Evolutionary conservation across 2,888 invertebrate genomes (phyloP).

Genomic region (Parthenolecanium corni): DNA sequence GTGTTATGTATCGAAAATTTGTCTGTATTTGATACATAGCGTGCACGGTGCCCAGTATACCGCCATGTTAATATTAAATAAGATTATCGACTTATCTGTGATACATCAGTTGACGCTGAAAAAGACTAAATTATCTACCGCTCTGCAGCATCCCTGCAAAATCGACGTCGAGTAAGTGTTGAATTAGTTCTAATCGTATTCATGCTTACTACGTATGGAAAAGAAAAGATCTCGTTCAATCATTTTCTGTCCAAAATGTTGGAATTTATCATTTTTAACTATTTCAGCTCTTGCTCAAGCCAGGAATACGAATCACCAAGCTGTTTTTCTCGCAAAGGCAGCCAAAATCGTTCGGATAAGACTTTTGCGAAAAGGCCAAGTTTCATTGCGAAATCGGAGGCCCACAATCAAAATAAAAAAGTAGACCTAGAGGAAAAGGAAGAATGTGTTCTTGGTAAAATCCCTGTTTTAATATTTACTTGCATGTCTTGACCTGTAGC

Average conservation of each 20-base stretch:
- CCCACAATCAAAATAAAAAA: slow-evolving; percentile 13
- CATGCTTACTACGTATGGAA: no score
- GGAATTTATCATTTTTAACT: no score
- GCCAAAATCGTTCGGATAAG: slow-evolving; percentile 15
- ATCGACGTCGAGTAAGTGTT: slow-evolving; percentile 19
- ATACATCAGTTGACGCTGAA: slow-evolving; percentile 37
- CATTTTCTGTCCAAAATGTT: no score
- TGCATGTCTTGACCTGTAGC: no score
- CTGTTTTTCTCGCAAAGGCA: slow-evolving; percentile 22
- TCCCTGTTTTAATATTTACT: not conserved
- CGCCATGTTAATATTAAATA: slow-evolving; percentile 48
- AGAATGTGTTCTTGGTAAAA: slow-evolving; percentile 29
- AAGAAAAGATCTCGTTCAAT: no score
- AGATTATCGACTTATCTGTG: slow-evolving; percentile 45
- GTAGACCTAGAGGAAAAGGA: slow-evolving; percentile 8
- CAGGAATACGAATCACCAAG: slow-evolving; percentile 18
- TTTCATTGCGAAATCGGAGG: slow-evolving; percentile 11
- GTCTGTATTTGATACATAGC: slow-evolving; percentile 46
- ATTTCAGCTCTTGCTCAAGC: slow-evolving; percentile 4
- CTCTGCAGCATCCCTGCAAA: slow-evolving; percentile 29
- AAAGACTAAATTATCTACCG: slow-evolving; percentile 34
- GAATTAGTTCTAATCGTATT: not conserved
- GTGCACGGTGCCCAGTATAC: slow-evolving; percentile 50
- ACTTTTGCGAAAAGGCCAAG: slow-evolving; percentile 18
- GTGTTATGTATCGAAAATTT: slow-evolving; percentile 44